Conservation (phyloP, 2,888 invertebrate species). For the Ochropleura plecta region DNA sequence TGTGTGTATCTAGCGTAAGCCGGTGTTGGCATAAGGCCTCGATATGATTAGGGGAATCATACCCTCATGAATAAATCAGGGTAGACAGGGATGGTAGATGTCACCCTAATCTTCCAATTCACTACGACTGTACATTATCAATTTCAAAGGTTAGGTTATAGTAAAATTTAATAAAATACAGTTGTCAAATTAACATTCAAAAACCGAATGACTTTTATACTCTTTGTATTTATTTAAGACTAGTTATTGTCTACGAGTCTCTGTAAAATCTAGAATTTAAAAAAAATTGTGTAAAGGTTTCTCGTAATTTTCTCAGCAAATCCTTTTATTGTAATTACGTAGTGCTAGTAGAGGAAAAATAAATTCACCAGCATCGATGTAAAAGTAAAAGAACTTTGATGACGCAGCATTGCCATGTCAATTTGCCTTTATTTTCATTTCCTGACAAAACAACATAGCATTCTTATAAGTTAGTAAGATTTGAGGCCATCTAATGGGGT, state of each 20-base stretch:
- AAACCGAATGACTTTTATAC: neutral
- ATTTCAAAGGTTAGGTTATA: no score
- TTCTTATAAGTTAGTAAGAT: no score
- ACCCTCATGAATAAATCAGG: neutral
- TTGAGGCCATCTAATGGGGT: no score
- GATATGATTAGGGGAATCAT: neutral
- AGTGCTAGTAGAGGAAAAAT: neutral
- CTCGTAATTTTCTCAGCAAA: neutral
- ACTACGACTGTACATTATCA: neutral
- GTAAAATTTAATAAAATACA: neutral
- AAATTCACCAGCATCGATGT: neutral
- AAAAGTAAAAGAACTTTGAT: neutral
- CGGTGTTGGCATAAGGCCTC: neutral
- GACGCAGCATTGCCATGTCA: neutral
- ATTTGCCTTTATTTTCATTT: no score
- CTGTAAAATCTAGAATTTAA: neutral
- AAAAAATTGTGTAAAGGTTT: neutral
- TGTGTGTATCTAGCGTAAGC: neutral
- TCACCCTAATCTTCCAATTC: neutral
- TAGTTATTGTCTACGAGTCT: neutral
- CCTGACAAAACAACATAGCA: no score
- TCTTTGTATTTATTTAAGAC: neutral
- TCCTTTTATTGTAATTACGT: neutral
- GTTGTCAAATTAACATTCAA: neutral
- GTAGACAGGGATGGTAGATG: neutral